These are phyloP conservation scores for Hipparchia sbordonii DNA, from an alignment of 2,888 invertebrate genomes.

Conservation along the genomic window DNA sequence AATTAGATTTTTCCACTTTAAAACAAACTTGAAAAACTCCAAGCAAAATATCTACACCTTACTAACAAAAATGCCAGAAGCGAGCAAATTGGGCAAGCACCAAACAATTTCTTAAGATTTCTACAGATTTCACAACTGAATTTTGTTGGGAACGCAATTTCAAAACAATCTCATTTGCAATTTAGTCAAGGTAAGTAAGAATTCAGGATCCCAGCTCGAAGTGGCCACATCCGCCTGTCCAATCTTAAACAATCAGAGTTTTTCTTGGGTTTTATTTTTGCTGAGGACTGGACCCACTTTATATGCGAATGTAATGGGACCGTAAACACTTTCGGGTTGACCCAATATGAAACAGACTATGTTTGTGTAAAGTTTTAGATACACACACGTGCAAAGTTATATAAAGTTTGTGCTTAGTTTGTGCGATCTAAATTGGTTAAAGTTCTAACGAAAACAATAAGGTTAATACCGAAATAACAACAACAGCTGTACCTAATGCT, in stretches of 20 bases:
- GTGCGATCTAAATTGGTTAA: background rate
- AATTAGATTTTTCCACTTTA: background rate
- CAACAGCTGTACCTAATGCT: background rate
- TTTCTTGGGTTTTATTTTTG: conserved; percentile 33
- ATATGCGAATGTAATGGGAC: conserved; percentile 15
- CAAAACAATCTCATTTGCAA: conserved; percentile 64
- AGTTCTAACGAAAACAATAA: conserved; percentile 7
- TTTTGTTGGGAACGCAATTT: conserved; percentile 21
- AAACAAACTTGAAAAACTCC: background rate
- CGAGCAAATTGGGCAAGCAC: conserved; percentile 10
- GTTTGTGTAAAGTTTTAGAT: conserved; percentile 14
- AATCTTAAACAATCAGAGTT: conserved; percentile 43
- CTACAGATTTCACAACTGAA: conserved; percentile 6
- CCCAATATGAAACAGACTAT: background rate
- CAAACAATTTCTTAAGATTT: conserved; percentile 11
- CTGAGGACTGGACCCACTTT: conserved; percentile 28
- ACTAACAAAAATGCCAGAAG: conserved; percentile 7
- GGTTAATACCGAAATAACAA: background rate
- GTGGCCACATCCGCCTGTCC: conserved; percentile 34
- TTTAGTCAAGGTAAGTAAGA: conserved; percentile 44
- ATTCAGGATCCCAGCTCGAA: conserved; percentile 31
- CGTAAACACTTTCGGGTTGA: conserved; percentile 9
- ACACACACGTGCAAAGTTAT: background rate
- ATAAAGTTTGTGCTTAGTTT: background rate
- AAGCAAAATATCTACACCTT: background rate